These are phyloP conservation scores for Macrosoma leucophasiata DNA, from an alignment of 2,888 invertebrate species.

Conservation along the genomic window DNA sequence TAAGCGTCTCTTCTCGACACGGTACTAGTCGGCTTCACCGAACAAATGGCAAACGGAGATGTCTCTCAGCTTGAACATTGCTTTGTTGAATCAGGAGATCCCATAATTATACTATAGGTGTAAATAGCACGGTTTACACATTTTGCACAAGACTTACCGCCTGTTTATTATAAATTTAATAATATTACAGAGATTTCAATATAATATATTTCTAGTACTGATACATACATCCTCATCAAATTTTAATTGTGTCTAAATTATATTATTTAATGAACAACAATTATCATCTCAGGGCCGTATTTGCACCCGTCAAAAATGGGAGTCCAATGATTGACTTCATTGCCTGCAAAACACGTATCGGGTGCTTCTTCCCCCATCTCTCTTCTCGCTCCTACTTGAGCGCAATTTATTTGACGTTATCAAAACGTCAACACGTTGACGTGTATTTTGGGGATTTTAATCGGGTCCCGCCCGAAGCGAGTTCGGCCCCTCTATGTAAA, in stretches of 20 bases:
- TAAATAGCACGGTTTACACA: too few relatives aligned
- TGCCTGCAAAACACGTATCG: constrained; percentile 64
- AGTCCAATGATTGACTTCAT: constrained; percentile 62
- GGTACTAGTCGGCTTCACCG: too few relatives aligned
- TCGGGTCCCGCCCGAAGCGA: constrained; percentile 42
- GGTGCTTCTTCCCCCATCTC: constrained; percentile 43
- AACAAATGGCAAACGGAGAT: too few relatives aligned
- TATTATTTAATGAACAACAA: neutral
- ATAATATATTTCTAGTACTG: neutral
- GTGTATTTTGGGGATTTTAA: constrained; percentile 71
- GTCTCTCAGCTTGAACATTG: too few relatives aligned
- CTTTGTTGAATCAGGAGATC: too few relatives aligned
- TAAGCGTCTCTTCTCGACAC: too few relatives aligned
- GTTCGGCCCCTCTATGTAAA: constrained; percentile 58
- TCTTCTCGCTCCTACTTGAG: constrained; percentile 38
- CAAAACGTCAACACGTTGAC: constrained; percentile 73
- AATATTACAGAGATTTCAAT: too few relatives aligned
- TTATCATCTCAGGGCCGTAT: neutral
- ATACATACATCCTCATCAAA: neutral
- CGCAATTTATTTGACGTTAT: constrained; percentile 69
- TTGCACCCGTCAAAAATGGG: neutral
- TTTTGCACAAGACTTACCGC: too few relatives aligned
- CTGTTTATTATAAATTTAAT: too few relatives aligned
- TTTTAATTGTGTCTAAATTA: neutral
- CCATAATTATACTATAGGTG: too few relatives aligned